phyloP scores from a whole-genome alignment of 2,113 vertebrate genomes.

The Myotis brandtii region DNA sequence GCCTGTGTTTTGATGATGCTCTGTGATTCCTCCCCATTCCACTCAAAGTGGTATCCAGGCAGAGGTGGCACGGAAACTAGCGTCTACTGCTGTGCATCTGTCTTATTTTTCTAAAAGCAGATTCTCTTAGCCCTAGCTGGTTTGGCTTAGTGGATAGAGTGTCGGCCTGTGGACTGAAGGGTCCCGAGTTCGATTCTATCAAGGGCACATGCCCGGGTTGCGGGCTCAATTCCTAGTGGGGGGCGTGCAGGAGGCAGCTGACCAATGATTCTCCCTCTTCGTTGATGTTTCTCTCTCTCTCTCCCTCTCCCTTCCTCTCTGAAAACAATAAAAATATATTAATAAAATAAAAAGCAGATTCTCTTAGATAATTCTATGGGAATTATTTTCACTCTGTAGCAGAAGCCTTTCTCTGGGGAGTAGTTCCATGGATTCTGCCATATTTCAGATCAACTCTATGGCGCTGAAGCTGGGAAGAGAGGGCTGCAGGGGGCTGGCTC shows the following conservation, averaged over 20 bases:
- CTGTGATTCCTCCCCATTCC: neutral
- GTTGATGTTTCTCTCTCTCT: too few relatives aligned
- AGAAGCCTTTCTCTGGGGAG: neutral
- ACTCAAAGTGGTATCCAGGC: neutral
- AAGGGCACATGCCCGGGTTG: too few relatives aligned
- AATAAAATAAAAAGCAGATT: neutral
- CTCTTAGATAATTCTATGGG: neutral
- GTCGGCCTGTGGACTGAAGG: too few relatives aligned
- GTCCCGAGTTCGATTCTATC: too few relatives aligned
- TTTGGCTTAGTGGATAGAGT: too few relatives aligned
- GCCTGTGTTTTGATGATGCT: neutral
- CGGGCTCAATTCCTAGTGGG: too few relatives aligned
- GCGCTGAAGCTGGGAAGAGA: neutral
- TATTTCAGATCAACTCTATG: neutral
- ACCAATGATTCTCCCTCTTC: too few relatives aligned
- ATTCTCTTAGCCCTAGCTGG: neutral
- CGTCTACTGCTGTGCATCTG: neutral
- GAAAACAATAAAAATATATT: too few relatives aligned
- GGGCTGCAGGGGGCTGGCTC: rapidly evolving
- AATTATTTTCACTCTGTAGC: neutral
- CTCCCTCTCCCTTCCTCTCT: too few relatives aligned
- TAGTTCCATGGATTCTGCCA: neutral
- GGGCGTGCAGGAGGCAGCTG: too few relatives aligned
- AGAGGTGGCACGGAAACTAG: neutral
- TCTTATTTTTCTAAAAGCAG: neutral